Conservation (phyloP, 53 echinoderm and acorn worm genomes). For the Apostichopus leukothele region DNA sequence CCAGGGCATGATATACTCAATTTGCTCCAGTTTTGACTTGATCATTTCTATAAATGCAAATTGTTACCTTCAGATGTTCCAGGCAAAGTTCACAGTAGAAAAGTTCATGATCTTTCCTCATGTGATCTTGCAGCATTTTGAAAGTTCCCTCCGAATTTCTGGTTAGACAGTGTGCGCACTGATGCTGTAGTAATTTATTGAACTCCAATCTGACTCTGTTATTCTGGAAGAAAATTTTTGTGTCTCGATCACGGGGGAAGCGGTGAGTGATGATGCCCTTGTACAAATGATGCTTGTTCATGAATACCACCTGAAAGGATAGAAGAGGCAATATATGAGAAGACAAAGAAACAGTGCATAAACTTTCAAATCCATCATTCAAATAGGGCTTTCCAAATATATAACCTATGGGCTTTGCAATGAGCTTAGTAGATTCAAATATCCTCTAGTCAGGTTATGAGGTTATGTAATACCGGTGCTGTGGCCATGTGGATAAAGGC, state of each 20-base stretch:
- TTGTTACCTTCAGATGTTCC: conserved; percentile 51
- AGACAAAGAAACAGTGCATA: not conserved
- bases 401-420: not conserved
- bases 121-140: conserved; percentile 81
- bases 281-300: conserved; percentile 74
- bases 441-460: no score
- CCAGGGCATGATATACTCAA: no score
- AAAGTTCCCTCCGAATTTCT: conserved; percentile 43
- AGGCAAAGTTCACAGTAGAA: conserved; percentile 90
- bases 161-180: conserved; percentile 59
- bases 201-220: conserved; percentile 67
- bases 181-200: conserved; percentile 55
- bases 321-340: not conserved
- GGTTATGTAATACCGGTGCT: no score
- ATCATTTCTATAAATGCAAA: no score
- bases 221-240: conserved; percentile 72
- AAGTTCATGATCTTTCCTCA: conserved; percentile 85
- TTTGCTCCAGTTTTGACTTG: no score
- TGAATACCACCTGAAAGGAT: conserved; percentile 69
- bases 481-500: no score
- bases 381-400: not conserved
- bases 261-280: conserved; percentile 88
- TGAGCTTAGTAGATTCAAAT: not conserved
- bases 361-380: not conserved
- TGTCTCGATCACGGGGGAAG: conserved; percentile 70